phyloP scores from a whole-genome alignment of 1,140 invertebrate species.

The Heterodera carotae region DNA sequence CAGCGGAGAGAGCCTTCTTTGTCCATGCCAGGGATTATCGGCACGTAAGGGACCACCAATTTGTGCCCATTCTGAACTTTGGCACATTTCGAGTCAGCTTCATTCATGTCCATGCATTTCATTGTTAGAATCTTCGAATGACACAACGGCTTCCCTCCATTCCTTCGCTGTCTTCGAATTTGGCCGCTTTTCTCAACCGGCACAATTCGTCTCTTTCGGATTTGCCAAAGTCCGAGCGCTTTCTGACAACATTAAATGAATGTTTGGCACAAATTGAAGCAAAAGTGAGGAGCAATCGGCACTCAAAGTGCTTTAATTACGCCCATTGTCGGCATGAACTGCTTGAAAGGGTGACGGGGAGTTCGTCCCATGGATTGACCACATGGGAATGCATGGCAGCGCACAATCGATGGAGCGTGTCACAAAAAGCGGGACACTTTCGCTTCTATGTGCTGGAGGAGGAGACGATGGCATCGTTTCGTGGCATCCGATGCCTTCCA shows the following conservation, averaged over 20 bases:
- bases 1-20: slow-evolving; percentile 15
- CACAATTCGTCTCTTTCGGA: slow-evolving; percentile 9
- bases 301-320: slow-evolving; percentile 30
- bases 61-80: no score
- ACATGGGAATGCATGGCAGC: slow-evolving; percentile 12
- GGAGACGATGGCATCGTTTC: background rate
- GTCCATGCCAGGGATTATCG: slow-evolving; percentile 24
- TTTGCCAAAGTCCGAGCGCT: slow-evolving; percentile 13
- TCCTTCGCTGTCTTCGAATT: background rate
- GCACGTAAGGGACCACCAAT: background rate
- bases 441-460: slow-evolving; percentile 3
- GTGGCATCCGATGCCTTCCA: background rate
- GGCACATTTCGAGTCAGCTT: no score
- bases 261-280: slow-evolving; percentile 22
- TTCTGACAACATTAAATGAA: slow-evolving; percentile 13
- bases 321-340: slow-evolving; percentile 17
- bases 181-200: slow-evolving; percentile 5
- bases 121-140: background rate
- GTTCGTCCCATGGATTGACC: background rate
- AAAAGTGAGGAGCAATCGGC: slow-evolving; percentile 2
- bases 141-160: background rate
- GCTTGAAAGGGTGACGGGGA: background rate
- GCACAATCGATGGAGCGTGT: slow-evolving; percentile 5
- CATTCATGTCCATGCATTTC: background rate
- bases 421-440: background rate